A percentile compares a stretch with the other conserved stretches of the same genome.
phyloP scores from a whole-genome alignment of 2,888 invertebrate genomes.

The Himalopsyche tibetana region DNA sequence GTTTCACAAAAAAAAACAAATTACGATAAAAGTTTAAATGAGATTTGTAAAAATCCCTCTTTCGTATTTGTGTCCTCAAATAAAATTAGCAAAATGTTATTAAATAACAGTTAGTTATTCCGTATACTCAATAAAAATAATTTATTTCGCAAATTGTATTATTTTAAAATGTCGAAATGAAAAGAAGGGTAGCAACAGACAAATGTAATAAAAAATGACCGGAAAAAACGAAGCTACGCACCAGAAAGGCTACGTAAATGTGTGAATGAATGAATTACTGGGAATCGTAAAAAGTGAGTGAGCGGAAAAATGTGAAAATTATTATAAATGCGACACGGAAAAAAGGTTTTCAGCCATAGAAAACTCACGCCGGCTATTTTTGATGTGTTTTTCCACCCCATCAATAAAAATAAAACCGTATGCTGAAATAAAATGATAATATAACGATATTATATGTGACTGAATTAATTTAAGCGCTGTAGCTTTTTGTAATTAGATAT shows the following conservation, averaged over 20 bases:
- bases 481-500: no score
- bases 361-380: slow-evolving; percentile 7
- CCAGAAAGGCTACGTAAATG: slow-evolving; percentile 27
- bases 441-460: background rate
- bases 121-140: background rate
- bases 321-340: slow-evolving; percentile 36
- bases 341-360: slow-evolving; percentile 6
- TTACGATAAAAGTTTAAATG: background rate
- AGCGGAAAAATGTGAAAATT: slow-evolving; percentile 41
- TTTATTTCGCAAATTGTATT: background rate
- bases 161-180: background rate
- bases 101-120: background rate
- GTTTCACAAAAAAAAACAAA: no score
- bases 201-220: slow-evolving; percentile 35
- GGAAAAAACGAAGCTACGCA: slow-evolving; percentile 9
- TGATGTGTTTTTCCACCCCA: slow-evolving; percentile 18
- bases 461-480: no score
- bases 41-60: background rate
- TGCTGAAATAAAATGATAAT: background rate
- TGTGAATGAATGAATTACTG: slow-evolving; percentile 40
- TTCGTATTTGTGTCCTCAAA: background rate
- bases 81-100: background rate
- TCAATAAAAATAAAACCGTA: slow-evolving; percentile 28
- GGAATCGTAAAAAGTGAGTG: slow-evolving; percentile 36
- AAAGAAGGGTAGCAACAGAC: background rate